Evolutionary conservation across 2,113 vertebrate species (phyloP).

Genomic region (Zosterops borbonicus): DNA sequence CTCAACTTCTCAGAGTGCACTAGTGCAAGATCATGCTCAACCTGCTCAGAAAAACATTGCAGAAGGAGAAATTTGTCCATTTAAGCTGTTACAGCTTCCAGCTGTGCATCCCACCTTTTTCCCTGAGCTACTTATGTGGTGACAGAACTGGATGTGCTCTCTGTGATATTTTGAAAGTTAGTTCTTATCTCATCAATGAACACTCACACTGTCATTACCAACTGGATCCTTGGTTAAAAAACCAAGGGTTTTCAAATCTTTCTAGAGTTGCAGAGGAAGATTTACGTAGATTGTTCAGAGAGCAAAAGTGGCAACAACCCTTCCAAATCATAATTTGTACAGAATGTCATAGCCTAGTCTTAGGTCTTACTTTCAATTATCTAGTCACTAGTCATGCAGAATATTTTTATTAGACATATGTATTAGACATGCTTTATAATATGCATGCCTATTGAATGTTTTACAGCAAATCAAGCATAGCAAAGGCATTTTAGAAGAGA

Average conservation of each 20-base stretch:
- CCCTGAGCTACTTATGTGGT: neutral
- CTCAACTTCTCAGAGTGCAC: neutral
- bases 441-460: neutral
- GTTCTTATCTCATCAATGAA: neutral
- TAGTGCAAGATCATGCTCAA: neutral
- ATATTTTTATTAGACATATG: neutral
- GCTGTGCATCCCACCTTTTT: neutral
- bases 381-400: neutral
- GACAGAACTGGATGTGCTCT: rapidly evolving
- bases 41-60: neutral
- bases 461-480: neutral
- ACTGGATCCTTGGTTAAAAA: neutral
- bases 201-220: neutral
- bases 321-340: neutral
- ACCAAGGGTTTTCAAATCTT: neutral
- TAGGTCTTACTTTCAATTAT: neutral
- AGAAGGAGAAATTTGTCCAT: neutral
- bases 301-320: neutral
- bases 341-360: neutral
- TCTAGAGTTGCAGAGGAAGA: neutral
- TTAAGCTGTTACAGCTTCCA: neutral
- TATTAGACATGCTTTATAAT: neutral
- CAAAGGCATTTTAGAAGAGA: neutral
- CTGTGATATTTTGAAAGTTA: neutral
- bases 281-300: neutral